These are phyloP conservation scores for Dermolepida albohirtum DNA, from an alignment of 2,888 invertebrate species.

Conservation along the genomic window DNA sequence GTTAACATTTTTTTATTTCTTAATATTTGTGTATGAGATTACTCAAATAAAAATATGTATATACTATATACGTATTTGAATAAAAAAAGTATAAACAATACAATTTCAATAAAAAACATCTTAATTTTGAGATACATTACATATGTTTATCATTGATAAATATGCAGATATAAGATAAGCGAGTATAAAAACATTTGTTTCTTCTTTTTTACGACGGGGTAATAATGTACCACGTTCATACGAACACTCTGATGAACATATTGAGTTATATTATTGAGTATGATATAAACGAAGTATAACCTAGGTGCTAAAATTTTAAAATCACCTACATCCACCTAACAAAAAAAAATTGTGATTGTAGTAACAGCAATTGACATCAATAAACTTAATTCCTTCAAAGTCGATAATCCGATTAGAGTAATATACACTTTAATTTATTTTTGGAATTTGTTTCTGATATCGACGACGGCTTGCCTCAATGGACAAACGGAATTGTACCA, in stretches of 20 bases:
- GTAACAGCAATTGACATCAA: no score
- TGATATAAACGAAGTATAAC: constrained; percentile 3
- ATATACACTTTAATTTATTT: no score
- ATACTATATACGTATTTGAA: constrained; percentile 8
- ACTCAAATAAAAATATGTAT: constrained; percentile 16
- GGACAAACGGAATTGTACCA: no score
- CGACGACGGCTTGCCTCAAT: no score
- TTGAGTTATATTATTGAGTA: not conserved
- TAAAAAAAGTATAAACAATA: constrained; percentile 3
- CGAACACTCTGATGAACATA: constrained; percentile 14
- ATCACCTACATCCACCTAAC: constrained; percentile 1
- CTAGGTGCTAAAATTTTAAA: constrained; percentile 24
- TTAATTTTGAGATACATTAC: not conserved
- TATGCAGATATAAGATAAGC: constrained; percentile 1
- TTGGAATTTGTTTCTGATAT: no score
- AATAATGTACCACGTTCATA: constrained; percentile 16
- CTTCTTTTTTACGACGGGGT: not conserved
- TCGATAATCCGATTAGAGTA: no score
- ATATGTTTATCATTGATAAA: constrained; percentile 7
- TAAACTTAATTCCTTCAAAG: no score
- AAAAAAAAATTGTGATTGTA: no score
- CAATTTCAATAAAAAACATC: not conserved
- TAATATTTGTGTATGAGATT: constrained; percentile 15
- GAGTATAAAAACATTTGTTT: constrained; percentile 1
- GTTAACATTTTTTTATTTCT: constrained; percentile 17